Percentiles rank a stretch among this genome's conserved stretches.
phyloP scores from a whole-genome alignment of 2,888 invertebrate species.

The Campopleginae sp. region DNA sequence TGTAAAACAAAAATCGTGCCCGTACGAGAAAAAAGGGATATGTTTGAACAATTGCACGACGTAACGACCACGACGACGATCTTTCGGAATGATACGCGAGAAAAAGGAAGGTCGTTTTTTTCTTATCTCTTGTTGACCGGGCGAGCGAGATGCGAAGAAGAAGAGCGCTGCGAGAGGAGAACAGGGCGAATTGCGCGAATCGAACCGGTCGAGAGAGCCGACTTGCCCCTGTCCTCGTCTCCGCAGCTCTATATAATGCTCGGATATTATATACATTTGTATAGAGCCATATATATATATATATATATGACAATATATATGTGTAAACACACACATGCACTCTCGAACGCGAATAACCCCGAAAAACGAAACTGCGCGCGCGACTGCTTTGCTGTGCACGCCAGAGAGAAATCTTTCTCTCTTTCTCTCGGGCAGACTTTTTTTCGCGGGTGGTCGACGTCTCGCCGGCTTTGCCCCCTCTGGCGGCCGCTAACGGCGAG shows the following conservation, averaged over 20 bases:
- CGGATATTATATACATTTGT: slow-evolving; percentile 4
- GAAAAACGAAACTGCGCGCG: slow-evolving; percentile 60
- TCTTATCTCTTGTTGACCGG: slow-evolving; percentile 57
- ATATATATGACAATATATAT: neutral
- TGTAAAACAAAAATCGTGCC: neutral
- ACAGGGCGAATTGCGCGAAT: slow-evolving; percentile 54
- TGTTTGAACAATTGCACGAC: slow-evolving; percentile 2
- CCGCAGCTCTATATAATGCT: slow-evolving; percentile 31
- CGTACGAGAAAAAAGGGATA: neutral
- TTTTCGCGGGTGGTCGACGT: slow-evolving; percentile 72
- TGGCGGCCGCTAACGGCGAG: slow-evolving; percentile 67
- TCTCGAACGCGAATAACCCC: slow-evolving; percentile 67
- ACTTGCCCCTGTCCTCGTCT: slow-evolving; percentile 51
- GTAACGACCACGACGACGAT: neutral
- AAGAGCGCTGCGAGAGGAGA: slow-evolving; percentile 43
- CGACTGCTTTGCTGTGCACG: slow-evolving; percentile 22
- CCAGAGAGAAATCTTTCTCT: slow-evolving; percentile 41
- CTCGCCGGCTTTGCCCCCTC: slow-evolving; percentile 63
- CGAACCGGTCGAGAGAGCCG: slow-evolving; percentile 59
- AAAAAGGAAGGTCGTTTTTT: slow-evolving; percentile 13
- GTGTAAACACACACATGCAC: slow-evolving; percentile 26
- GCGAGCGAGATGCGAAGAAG: slow-evolving; percentile 37
- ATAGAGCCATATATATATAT: neutral
- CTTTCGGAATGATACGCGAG: slow-evolving; percentile 5
- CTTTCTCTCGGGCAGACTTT: slow-evolving; percentile 34